A percentile compares a stretch with the other conserved stretches of the same genome.
Evolutionary conservation across 2,888 invertebrate species (phyloP).

Genomic region (Neria commutata): DNA sequence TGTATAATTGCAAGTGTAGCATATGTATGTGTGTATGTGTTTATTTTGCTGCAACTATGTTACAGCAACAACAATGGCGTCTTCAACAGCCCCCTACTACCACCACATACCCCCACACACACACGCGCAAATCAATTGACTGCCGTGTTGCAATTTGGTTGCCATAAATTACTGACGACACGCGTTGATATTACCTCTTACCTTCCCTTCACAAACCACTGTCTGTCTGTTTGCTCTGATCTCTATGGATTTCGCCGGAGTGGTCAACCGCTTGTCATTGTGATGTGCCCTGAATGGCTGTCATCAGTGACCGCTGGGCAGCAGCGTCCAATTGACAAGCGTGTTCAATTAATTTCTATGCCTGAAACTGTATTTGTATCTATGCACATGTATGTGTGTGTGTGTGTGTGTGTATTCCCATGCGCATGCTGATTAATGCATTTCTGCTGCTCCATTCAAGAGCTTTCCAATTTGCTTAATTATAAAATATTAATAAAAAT

Average conservation of each 20-base stretch:
- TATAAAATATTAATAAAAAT: no score
- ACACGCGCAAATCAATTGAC: not conserved
- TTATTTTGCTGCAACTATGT: no score
- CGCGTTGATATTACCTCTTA: not conserved
- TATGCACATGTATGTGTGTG: not conserved
- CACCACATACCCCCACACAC: not conserved
- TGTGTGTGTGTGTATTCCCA: not conserved
- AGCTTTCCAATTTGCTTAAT: no score
- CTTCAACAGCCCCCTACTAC: not conserved
- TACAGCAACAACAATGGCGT: not conserved
- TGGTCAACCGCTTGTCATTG: no score
- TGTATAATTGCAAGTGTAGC: not conserved
- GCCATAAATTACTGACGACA: slow-evolving; percentile 2
- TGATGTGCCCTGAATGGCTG: no score
- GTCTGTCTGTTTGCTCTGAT: no score
- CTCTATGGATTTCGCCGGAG: no score
- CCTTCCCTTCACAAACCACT: not conserved
- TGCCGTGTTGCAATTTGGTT: not conserved
- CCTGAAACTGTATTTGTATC: no score
- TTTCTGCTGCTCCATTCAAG: no score
- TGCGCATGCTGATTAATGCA: no score
- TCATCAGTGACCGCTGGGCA: slow-evolving; percentile 2
- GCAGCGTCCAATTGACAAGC: not conserved
- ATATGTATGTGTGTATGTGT: no score
- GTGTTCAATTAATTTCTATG: slow-evolving; percentile 1